Base-by-base conservation (phyloP, 2,113 vertebrate species). In the Lagopus leucura region DNA sequence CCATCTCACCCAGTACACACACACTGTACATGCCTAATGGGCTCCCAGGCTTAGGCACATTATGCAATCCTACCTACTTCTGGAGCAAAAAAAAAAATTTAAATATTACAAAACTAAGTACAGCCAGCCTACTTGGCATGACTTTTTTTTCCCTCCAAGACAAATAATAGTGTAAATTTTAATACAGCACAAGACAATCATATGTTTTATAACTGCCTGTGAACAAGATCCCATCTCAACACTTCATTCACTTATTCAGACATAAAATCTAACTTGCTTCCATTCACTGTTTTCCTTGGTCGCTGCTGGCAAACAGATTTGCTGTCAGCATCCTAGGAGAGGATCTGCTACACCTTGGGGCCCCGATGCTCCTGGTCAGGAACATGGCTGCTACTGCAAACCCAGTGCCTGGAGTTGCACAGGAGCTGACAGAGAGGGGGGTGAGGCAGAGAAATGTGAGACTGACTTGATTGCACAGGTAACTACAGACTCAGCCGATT, bases 281-380 rank as follows among this genome's bases (percentile, higher is more conserved):
- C 0, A 27, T 90, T 94, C 74, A 27, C 15, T 67, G 25, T 67
- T 55, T 55, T 47, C 30, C 47, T 32, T 28, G 60, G 34, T 18
- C 88, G 40, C 57, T 92, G 47, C 57, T 82, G 70, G 70, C 60
- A 94, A 93, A 52, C 40, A 65, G 32, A 80, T 77, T 65, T 86
- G 48, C 73, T 72, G 66, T 71, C 74, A 94, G 78, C 63, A 86
- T 72, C 90, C 78, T 70, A 78, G 80, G 74, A 75, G 52, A 77
- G 60, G 36, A 96, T 92, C 86, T 88, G n/a, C 82, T 80, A 86
- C 6, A 55, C 58, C 92, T 90, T 65, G 75, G 74, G 90, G 93
- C 63, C 84, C 80, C 78, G 76, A 55, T 73, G 80, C 60, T 77
- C 34, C 14, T 65, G 38, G 67, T 57, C 47, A 73, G 55, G 79